Base-by-base conservation (phyloP, 2,797 vertebrate species). In the Leptoclinus maculatus region DNA sequence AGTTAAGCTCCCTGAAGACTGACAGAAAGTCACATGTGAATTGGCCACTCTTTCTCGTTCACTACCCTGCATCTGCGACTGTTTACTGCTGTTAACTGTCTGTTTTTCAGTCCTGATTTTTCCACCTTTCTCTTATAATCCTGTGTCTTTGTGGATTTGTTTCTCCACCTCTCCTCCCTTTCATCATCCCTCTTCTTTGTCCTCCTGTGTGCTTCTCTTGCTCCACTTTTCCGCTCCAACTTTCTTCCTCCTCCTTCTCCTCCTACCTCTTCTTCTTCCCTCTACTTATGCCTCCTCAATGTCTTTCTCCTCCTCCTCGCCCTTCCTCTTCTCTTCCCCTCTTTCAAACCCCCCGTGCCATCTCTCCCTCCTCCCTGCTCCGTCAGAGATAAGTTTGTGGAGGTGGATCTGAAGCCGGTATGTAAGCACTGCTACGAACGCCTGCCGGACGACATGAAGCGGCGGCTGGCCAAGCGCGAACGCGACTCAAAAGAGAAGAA, bases 321-420 rank as follows among this genome's bases (percentile, higher is more conserved):
- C 25, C 51, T 60, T 63, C 41, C 29, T 63, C 47, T 38, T 74
- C 47, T 70, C 66, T 65, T 36, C 25, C 32, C 4, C 2, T 65
- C 45, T 57, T 63, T 62, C 43, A 57, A 59, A 36, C 56, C 43
- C 27, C 36, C 9, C 14, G 0, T 13, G 0, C 43, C 34, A 51
- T 58, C 74, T 23, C 60, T 68, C 56, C 54, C 36, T 57, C 60
- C 45, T 74, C 83, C 77, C 88, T 78, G 78, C 83, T 83, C 85
- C 73, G 54, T 89, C 96, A 99, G 97, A 95, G 96, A 99, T 94
- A 99, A 97, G 86, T 99, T 99, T 97, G 97, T 99, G 95, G 98
- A 99, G 94, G 96, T 99, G 91, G 98, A 99, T 93, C 94, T 99
- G 93, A 99, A 98, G 93, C 98, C 98, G n/a, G 96, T 99, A 94